Percentiles rank a stretch among this genome's conserved stretches.
Conservation (phyloP, 2,797 vertebrate genomes). For the Morus bassanus region DNA sequence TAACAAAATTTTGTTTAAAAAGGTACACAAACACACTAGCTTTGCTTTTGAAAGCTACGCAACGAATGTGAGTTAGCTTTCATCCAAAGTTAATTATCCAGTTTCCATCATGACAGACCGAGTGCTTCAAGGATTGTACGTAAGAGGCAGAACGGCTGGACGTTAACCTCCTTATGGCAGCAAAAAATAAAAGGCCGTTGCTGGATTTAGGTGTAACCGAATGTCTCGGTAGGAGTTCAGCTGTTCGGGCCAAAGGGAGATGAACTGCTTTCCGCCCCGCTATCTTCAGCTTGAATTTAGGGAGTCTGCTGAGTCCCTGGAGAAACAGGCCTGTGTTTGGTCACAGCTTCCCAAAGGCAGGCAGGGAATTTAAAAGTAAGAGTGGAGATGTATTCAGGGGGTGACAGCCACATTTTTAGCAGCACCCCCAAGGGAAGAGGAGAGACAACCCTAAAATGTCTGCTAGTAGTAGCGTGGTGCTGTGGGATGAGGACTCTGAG, state of each 20-base stretch:
- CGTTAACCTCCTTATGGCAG: neutral
- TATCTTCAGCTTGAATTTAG: neutral
- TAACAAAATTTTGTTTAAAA: neutral
- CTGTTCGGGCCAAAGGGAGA: neutral
- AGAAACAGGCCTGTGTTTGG: neutral
- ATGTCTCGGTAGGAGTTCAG: slow-evolving; percentile 8
- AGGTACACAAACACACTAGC: neutral
- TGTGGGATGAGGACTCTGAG: neutral
- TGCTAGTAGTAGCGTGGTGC: neutral
- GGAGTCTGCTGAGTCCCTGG: neutral
- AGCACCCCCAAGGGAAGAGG: neutral
- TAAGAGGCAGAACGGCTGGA: neutral
- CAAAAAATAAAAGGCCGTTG: neutral
- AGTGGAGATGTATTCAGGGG: neutral
- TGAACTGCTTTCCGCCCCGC: neutral
- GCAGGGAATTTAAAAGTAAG: neutral
- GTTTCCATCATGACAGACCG: neutral
- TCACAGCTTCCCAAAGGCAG: neutral
- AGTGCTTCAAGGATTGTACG: neutral
- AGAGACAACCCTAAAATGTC: neutral
- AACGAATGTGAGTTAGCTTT: neutral
- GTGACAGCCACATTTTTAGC: neutral
- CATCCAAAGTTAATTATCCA: neutral
- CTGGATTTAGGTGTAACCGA: neutral
- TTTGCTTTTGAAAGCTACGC: neutral